A percentile compares a stretch with the other conserved stretches of the same genome.
Conservation (phyloP, 2,113 vertebrate genomes). For the Ameiurus melas region DNA sequence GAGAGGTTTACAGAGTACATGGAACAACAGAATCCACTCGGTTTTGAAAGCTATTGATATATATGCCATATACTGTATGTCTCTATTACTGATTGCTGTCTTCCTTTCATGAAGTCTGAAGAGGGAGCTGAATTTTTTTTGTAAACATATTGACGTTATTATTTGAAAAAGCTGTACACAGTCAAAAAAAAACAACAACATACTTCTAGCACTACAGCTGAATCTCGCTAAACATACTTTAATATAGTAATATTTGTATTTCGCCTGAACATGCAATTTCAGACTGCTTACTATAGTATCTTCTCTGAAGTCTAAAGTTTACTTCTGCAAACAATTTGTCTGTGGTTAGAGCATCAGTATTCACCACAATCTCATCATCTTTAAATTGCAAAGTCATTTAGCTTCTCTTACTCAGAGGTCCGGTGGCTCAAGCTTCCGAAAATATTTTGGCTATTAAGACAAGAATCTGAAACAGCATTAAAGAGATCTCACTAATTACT, state of each 20-base stretch:
- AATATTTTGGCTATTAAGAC: conserved; percentile 58
- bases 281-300: conserved; percentile 27
- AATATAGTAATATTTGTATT: conserved; percentile 27
- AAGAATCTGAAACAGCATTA: conserved; percentile 63
- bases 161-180: conserved; percentile 21
- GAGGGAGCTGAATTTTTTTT: neutral
- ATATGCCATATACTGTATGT: conserved; percentile 7
- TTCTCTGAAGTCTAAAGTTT: conserved; percentile 37
- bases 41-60: conserved; percentile 23
- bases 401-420: conserved; percentile 61
- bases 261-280: conserved; percentile 7
- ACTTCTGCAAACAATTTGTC: conserved; percentile 72
- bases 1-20: conserved; percentile 43
- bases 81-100: neutral
- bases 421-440: conserved; percentile 50
- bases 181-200: neutral
- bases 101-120: conserved; percentile 16
- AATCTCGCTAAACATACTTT: neutral
- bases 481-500: conserved; percentile 60
- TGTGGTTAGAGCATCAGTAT: conserved; percentile 72
- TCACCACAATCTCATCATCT: conserved; percentile 69
- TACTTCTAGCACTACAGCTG: neutral
- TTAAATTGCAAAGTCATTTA: conserved; percentile 70
- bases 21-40: conserved; percentile 7
- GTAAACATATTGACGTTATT: conserved; percentile 10